These are phyloP conservation scores for Sphaeramia orbicularis DNA, from an alignment of 2,797 vertebrate species.

Conservation along the genomic window DNA sequence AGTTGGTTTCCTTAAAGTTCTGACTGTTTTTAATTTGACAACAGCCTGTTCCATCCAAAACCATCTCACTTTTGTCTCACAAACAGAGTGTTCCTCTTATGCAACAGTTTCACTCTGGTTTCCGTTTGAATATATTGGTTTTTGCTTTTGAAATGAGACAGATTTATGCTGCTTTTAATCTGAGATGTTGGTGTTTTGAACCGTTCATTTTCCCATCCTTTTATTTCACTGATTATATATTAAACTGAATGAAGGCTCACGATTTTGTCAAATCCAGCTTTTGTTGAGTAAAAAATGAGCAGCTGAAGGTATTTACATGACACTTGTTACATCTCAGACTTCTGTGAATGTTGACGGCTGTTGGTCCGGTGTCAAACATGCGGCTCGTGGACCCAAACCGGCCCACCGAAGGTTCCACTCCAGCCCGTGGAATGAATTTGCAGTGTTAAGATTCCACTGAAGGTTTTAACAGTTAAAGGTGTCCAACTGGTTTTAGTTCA, in stretches of 20 bases:
- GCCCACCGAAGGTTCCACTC: too few species aligned
- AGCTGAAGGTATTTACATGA: not conserved
- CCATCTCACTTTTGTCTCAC: not conserved
- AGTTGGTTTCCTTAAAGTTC: too few species aligned
- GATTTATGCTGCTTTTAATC: conserved; percentile 16
- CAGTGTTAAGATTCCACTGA: too few species aligned
- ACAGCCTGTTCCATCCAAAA: too few species aligned
- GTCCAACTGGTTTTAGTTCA: too few species aligned
- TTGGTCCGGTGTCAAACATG: not conserved
- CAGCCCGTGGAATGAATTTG: too few species aligned
- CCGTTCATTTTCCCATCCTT: not conserved
- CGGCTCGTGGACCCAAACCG: too few species aligned
- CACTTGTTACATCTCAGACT: not conserved
- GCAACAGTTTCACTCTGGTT: too few species aligned
- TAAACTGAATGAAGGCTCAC: conserved; percentile 4
- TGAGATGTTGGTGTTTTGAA: conserved; percentile 16
- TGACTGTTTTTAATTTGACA: not conserved
- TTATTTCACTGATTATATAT: conserved; percentile 16
- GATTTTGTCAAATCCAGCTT: conserved; percentile 9
- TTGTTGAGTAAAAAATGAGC: conserved; percentile 2
- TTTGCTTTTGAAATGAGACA: conserved; percentile 9
- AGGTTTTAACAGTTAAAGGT: too few species aligned
- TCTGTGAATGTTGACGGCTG: not conserved
- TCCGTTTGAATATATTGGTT: not conserved
- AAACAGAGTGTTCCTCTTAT: not conserved